Conservation (phyloP, 2,113 vertebrate species). For the Xenopus tropicalis region DNA sequence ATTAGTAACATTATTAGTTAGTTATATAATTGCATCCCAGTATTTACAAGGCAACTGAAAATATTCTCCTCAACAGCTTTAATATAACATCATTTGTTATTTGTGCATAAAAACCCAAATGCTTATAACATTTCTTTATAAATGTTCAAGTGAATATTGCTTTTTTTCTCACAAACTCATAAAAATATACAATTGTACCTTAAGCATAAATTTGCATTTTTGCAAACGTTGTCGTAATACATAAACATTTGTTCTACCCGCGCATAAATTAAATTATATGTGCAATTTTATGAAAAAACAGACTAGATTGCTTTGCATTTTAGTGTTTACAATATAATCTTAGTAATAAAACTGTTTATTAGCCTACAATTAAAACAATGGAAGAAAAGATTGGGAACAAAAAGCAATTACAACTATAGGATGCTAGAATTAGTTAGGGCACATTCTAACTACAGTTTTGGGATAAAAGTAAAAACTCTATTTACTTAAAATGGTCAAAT, state of each 20-base stretch:
- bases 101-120: not conserved
- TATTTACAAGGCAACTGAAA: not conserved
- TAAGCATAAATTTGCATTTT: not conserved
- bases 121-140: not conserved
- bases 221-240: not conserved
- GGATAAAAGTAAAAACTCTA: too few species aligned
- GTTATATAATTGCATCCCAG: not conserved
- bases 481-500: too few species aligned
- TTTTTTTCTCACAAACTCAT: not conserved
- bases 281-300: not conserved
- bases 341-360: not conserved
- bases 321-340: not conserved
- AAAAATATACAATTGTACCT: conserved; percentile 9
- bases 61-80: too few species aligned
- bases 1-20: too few species aligned
- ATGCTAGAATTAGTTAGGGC: too few species aligned
- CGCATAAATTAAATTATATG: not conserved
- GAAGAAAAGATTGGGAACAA: too few species aligned
- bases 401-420: too few species aligned
- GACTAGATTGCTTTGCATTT: not conserved
- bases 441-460: too few species aligned
- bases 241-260: not conserved
- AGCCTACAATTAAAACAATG: not conserved
- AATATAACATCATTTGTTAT: not conserved
- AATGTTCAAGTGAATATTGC: not conserved